Evolutionary conservation across 2,888 invertebrate species (phyloP).

Genomic region (Cerceris ruficornis): DNA sequence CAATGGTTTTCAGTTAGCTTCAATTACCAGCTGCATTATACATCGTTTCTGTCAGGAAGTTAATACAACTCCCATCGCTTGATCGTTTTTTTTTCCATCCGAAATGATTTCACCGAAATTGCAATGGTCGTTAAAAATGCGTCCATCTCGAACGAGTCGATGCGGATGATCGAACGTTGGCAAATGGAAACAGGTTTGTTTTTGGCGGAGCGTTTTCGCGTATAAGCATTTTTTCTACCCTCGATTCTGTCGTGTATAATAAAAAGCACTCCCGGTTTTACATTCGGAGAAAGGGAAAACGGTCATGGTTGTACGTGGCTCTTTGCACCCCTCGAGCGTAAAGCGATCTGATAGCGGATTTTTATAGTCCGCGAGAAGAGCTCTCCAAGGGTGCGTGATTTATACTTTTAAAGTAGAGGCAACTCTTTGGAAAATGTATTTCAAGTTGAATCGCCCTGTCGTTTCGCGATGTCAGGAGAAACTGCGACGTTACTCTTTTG

Average conservation of each 20-base stretch:
- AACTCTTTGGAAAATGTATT: conserved; percentile 2
- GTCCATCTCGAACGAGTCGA: too few species aligned
- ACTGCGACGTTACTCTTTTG: neutral
- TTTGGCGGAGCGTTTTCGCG: neutral
- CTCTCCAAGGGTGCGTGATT: conserved; percentile 29
- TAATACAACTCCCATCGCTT: neutral
- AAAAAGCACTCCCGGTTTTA: conserved; percentile 27
- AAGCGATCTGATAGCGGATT: conserved; percentile 44
- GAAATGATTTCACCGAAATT: neutral
- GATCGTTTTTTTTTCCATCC: neutral
- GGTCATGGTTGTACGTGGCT: conserved; percentile 28
- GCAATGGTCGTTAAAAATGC: neutral
- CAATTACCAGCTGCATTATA: too few species aligned
- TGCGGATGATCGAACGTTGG: too few species aligned
- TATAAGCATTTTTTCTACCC: neutral
- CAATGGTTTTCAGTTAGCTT: too few species aligned
- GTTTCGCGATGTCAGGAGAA: neutral
- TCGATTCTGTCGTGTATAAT: conserved; percentile 1
- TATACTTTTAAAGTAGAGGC: conserved; percentile 23
- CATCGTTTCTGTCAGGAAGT: too few species aligned
- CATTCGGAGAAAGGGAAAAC: conserved; percentile 19
- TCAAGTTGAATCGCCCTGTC: neutral
- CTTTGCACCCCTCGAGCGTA: conserved; percentile 37
- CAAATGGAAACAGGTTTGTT: neutral
- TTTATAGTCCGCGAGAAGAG: conserved; percentile 38